Percentiles rank a stretch among this genome's conserved stretches.
phyloP scores from a whole-genome alignment of 2,113 vertebrate species.

The Lucifuga dentata region DNA sequence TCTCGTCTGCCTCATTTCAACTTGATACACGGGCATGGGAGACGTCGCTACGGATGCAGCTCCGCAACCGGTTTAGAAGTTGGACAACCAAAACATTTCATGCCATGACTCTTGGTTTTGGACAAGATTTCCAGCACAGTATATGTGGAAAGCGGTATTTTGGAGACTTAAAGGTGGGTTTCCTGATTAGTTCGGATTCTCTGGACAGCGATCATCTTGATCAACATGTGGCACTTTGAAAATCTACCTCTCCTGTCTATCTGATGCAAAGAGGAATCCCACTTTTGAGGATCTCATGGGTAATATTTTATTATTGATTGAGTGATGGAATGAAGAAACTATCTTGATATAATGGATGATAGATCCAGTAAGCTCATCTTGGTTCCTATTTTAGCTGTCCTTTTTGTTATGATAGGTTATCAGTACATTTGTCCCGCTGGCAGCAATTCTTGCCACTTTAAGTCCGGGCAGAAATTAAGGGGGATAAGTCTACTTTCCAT shows the following conservation, averaged over 20 bases:
- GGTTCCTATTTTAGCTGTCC: constrained; percentile 90
- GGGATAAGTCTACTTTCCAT: constrained; percentile 77
- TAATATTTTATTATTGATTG: constrained; percentile 67
- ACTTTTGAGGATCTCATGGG: constrained; percentile 50
- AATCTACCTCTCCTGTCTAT: constrained; percentile 43
- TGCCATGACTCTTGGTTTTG: constrained; percentile 63
- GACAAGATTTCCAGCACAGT: constrained; percentile 40
- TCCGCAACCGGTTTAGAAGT: constrained; percentile 66
- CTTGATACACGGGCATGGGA: constrained; percentile 55
- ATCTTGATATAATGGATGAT: constrained; percentile 89
- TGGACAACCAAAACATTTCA: constrained; percentile 54
- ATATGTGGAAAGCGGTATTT: constrained; percentile 29
- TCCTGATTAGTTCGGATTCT: constrained; percentile 17
- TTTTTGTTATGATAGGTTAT: constrained; percentile 94
- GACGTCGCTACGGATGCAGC: constrained; percentile 61
- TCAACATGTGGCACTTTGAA: constrained; percentile 72
- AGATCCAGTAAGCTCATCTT: constrained; percentile 94
- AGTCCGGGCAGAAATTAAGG: constrained; percentile 76
- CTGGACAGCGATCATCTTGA: constrained; percentile 20
- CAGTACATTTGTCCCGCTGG: constrained; percentile 92
- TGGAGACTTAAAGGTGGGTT: constrained; percentile 29
- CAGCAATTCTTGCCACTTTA: constrained; percentile 83
- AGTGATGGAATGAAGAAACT: constrained; percentile 77
- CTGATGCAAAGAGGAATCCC: constrained; percentile 49
- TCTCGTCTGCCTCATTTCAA: constrained; percentile 52